Evolutionary conservation across 2,797 vertebrate species (phyloP).

Genomic region (Sebastes cheni): DNA sequence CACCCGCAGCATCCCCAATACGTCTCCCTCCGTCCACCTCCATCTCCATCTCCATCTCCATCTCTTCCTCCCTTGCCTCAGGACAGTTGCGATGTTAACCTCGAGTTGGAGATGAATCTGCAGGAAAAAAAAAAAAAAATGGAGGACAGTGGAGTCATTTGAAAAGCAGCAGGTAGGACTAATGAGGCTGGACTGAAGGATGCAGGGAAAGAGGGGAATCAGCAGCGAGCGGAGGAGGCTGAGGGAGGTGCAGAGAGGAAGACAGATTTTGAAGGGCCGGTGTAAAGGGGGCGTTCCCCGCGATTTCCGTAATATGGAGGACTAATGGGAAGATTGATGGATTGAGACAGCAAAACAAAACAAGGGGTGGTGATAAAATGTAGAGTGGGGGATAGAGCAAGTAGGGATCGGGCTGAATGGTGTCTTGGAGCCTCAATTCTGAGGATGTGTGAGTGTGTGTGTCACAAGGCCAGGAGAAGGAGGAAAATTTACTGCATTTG

Average conservation of each 20-base stretch:
- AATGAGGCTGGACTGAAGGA: conserved; percentile 22
- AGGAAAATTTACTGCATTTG: conserved; percentile 88
- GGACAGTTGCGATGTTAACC: neutral
- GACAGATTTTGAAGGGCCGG: conserved; percentile 81
- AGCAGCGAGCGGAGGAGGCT: conserved; percentile 82
- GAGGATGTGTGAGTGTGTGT: conserved; percentile 75
- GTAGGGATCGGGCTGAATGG: conserved; percentile 73
- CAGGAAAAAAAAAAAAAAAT: neutral
- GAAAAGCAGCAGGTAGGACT: conserved; percentile 45
- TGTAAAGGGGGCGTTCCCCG: conserved; percentile 84
- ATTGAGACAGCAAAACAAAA: conserved; percentile 86
- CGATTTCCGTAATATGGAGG: conserved; percentile 89
- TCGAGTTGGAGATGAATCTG: neutral
- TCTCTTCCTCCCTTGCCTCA: conserved; percentile 1
- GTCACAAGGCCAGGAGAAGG: conserved; percentile 73
- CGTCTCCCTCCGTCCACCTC: conserved; percentile 23
- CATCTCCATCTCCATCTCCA: conserved; percentile 1
- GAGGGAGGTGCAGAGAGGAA: conserved; percentile 55
- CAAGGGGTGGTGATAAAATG: conserved; percentile 84
- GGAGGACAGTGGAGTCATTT: neutral
- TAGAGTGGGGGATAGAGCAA: conserved; percentile 77
- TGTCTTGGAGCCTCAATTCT: conserved; percentile 70
- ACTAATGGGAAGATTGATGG: conserved; percentile 99
- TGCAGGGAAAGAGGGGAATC: conserved; percentile 38
- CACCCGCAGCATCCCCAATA: conserved; percentile 74